These are phyloP conservation scores for Microchirus variegatus DNA, from an alignment of 2,797 vertebrate genomes.

Conservation along the genomic window DNA sequence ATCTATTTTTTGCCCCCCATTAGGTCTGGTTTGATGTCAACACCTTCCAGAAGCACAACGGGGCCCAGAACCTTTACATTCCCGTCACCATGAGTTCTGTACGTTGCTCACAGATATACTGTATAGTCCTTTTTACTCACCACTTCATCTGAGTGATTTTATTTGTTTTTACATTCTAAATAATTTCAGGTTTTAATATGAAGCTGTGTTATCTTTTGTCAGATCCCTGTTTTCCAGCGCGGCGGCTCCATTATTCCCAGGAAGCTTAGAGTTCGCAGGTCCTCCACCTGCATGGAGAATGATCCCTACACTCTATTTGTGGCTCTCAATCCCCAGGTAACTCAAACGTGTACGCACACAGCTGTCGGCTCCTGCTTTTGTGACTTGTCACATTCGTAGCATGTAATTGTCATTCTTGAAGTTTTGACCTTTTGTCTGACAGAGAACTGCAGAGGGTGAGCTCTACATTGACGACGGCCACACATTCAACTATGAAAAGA, in stretches of 20 bases:
- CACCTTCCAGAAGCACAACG: slow-evolving; percentile 87
- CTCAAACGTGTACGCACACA: not conserved
- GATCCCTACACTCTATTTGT: slow-evolving; percentile 91
- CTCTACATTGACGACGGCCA: slow-evolving; percentile 91
- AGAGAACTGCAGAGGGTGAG: slow-evolving; percentile 88
- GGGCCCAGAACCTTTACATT: slow-evolving; percentile 88
- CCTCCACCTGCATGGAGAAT: slow-evolving; percentile 87
- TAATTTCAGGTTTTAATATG: not conserved
- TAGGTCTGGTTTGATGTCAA: slow-evolving; percentile 91
- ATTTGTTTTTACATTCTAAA: not conserved
- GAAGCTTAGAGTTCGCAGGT: slow-evolving; percentile 87
- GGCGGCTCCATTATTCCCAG: slow-evolving; percentile 89
- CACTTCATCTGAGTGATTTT: not conserved
- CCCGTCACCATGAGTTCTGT: slow-evolving; percentile 89
- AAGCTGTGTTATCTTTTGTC: slow-evolving; percentile 6
- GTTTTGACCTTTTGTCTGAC: slow-evolving; percentile 23
- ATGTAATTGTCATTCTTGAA: not conserved
- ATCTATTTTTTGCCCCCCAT: not conserved
- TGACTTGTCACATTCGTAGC: not conserved
- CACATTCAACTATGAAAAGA: slow-evolving; percentile 86
- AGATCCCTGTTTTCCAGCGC: slow-evolving; percentile 92
- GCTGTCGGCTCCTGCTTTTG: not conserved
- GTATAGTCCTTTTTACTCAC: not conserved
- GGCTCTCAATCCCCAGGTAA: slow-evolving; percentile 86
- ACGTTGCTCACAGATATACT: slow-evolving; percentile 55